A percentile compares a stretch with the other conserved stretches of the same genome.
Conservation (phyloP, 2,113 vertebrate species). For the Hipposideros armiger region DNA sequence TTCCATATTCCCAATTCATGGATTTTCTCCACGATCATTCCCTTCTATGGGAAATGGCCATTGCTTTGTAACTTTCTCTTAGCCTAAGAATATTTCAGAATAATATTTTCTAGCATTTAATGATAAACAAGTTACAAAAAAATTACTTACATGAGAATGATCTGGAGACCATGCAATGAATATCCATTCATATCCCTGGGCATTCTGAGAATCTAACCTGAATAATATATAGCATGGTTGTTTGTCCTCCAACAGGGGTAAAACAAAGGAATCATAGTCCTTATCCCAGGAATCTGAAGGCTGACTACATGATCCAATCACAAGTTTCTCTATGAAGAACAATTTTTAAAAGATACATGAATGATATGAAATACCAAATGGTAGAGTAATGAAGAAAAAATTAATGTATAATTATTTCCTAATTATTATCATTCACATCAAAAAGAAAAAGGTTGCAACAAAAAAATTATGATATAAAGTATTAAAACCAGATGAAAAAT, state of each 20-base stretch:
- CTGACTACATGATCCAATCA: constrained; percentile 89
- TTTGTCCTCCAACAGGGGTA: constrained; percentile 94
- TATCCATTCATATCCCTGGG: constrained; percentile 97
- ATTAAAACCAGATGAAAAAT: constrained; percentile 40
- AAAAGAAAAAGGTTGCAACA: background rate
- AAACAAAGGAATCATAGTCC: constrained; percentile 94
- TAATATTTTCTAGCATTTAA: constrained; percentile 40
- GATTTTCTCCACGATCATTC: background rate
- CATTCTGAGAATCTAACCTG: constrained; percentile 96
- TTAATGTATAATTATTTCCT: background rate
- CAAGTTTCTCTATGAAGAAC: constrained; percentile 93
- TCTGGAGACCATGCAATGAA: constrained; percentile 98
- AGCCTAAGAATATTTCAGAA: constrained; percentile 29
- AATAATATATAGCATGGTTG: constrained; percentile 96
- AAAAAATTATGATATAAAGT: background rate
- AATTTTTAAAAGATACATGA: constrained; percentile 54
- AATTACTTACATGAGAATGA: constrained; percentile 92
- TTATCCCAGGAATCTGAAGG: constrained; percentile 94
- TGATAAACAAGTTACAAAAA: constrained; percentile 16
- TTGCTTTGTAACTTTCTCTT: constrained; percentile 31
- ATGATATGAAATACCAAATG: constrained; percentile 22
- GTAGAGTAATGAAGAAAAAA: constrained; percentile 16
- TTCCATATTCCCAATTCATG: background rate
- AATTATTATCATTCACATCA: constrained; percentile 23
- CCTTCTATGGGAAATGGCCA: background rate